Percentiles rank a stretch among this genome's conserved stretches.
These are phyloP conservation scores for Myripristis murdjan DNA, from an alignment of 2,797 vertebrate species.

Conservation along the genomic window DNA sequence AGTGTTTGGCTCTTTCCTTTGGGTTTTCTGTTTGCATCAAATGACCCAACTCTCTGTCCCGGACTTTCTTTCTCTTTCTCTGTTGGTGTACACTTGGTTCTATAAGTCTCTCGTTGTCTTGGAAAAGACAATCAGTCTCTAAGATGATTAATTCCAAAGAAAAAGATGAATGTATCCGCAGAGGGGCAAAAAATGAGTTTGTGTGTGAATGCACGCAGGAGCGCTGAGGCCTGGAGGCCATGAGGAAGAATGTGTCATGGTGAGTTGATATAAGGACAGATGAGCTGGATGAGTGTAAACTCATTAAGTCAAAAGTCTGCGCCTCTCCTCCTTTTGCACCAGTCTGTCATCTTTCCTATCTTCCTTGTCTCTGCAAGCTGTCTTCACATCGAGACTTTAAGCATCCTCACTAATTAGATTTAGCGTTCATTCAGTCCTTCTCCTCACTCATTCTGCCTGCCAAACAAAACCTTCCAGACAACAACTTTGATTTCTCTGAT, in stretches of 20 bases:
- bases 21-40: no score
- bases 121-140: no score
- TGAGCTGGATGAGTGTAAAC: slow-evolving; percentile 21
- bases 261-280: slow-evolving; percentile 23
- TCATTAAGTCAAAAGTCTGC: slow-evolving; percentile 40
- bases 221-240: no score
- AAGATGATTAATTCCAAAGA: no score
- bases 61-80: no score
- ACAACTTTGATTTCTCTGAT: slow-evolving; percentile 24
- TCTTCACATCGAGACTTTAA: slow-evolving; percentile 43
- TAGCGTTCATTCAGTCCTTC: slow-evolving; percentile 21
- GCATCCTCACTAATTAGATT: slow-evolving; percentile 40
- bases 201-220: no score
- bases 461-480: slow-evolving; percentile 33
- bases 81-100: no score
- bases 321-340: slow-evolving; percentile 24
- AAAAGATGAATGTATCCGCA: no score
- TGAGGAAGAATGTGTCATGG: background rate
- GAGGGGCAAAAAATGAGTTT: no score
- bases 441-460: slow-evolving; percentile 17
- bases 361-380: slow-evolving; percentile 36
- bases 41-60: no score
- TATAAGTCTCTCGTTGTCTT: no score
- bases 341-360: slow-evolving; percentile 26
- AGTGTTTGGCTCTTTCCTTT: no score